Percentiles rank a stretch among this genome's conserved stretches.
Conservation (phyloP, 2,113 vertebrate genomes). For the Neolamprologus fasciatus region DNA sequence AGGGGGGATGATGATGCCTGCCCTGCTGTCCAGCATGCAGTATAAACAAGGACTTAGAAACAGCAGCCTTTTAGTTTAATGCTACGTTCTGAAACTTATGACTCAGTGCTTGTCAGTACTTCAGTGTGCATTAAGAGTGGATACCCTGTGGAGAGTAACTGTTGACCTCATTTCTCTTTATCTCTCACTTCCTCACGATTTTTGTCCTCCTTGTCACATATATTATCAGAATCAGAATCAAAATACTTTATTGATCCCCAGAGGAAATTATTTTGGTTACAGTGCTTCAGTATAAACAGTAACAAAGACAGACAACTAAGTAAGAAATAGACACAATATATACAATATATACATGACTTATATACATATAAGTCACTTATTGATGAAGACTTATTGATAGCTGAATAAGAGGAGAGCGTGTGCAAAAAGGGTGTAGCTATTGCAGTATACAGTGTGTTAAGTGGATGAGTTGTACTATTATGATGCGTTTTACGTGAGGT, state of each 20-base stretch:
- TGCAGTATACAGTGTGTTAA: neutral
- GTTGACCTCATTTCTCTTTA: conserved; percentile 6
- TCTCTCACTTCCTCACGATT: neutral
- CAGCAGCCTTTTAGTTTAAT: neutral
- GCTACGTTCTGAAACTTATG: neutral
- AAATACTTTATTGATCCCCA: neutral
- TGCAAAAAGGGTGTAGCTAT: neutral
- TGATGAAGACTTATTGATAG: neutral
- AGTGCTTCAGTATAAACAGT: neutral
- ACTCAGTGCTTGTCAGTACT: neutral
- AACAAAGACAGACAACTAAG: neutral
- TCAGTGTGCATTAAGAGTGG: neutral
- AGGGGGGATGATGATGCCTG: neutral
- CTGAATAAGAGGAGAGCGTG: neutral
- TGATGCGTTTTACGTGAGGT: neutral
- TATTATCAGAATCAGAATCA: neutral
- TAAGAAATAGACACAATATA: neutral
- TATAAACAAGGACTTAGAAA: neutral
- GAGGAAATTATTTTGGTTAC: neutral
- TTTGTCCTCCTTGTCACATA: neutral
- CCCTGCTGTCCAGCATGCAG: neutral
- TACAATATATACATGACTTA: neutral
- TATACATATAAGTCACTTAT: neutral
- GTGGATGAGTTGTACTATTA: neutral
- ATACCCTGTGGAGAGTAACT: neutral